phyloP scores from a whole-genome alignment of 1,140 invertebrate genomes.

The Teleogryllus occipitalis region DNA sequence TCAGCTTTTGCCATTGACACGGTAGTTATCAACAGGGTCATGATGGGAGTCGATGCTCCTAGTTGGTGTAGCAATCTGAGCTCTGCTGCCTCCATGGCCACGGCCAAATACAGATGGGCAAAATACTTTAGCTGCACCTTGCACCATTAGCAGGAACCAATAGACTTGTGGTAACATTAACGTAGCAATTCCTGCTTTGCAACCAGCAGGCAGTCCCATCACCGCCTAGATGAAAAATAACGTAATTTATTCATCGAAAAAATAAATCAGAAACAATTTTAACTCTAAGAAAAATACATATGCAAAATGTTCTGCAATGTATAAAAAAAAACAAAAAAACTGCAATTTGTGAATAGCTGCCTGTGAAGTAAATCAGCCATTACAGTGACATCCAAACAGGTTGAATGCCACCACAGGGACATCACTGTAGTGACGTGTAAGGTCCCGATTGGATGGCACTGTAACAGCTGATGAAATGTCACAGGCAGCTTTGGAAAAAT shows the following conservation, averaged over 20 bases:
- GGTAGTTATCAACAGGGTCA: not conserved
- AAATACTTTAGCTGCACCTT: slow-evolving; percentile 22
- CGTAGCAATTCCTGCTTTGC: slow-evolving; percentile 20
- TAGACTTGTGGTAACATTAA: slow-evolving; percentile 25
- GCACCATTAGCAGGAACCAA: slow-evolving; percentile 24
- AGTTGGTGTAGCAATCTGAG: not conserved
- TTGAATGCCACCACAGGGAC: no score
- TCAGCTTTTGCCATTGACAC: slow-evolving; percentile 3
- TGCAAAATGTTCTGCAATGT: not conserved
- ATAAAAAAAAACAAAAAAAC: not conserved
- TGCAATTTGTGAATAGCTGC: not conserved
- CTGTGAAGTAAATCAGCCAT: no score
- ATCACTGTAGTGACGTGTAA: no score
- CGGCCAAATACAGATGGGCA: not conserved
- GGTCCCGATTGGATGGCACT: no score
- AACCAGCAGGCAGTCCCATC: slow-evolving; percentile 18
- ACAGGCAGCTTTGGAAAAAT: no score
- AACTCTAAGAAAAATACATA: not conserved
- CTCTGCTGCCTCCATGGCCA: not conserved
- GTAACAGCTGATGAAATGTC: no score
- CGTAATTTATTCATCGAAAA: not conserved
- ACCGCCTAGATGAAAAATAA: not conserved
- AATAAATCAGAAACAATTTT: not conserved
- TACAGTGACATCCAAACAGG: no score
- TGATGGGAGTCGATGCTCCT: not conserved